Conservation (phyloP, 2,888 invertebrate genomes). For the Pyrrhosoma nymphula region DNA sequence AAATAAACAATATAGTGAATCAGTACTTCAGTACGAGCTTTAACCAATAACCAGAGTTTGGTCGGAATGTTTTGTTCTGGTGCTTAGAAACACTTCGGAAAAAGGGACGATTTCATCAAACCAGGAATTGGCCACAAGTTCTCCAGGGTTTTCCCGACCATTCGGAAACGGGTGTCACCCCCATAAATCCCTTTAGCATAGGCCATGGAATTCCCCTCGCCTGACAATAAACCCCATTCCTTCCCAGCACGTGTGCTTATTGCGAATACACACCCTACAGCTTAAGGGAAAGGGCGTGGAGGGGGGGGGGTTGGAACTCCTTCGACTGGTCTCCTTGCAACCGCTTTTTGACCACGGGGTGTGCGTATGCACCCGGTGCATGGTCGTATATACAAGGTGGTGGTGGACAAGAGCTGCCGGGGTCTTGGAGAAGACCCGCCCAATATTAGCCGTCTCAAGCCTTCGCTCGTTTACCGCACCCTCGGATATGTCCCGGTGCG, state of each 20-base stretch:
- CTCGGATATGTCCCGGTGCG: constrained; percentile 6
- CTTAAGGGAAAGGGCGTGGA: background rate
- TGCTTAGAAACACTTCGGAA: too few species aligned
- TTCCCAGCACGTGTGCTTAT: background rate
- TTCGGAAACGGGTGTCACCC: background rate
- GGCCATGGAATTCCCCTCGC: background rate
- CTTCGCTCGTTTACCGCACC: background rate
- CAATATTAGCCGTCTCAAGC: background rate
- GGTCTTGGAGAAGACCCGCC: background rate
- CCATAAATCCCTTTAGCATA: background rate
- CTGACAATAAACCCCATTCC: background rate
- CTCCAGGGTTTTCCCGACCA: background rate
- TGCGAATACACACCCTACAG: background rate
- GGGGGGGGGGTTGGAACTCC: background rate
- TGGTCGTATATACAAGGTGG: background rate
- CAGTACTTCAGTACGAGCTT: too few species aligned
- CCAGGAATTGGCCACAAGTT: background rate
- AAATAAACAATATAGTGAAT: too few species aligned
- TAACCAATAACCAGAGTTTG: too few species aligned
- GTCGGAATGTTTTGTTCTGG: too few species aligned
- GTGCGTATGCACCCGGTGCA: background rate
- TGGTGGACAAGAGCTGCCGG: background rate
- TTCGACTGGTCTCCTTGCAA: background rate
- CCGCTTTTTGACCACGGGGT: background rate
- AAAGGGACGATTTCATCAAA: background rate